phyloP scores from a whole-genome alignment of 2,888 invertebrate genomes.

The Drosophila dives region DNA sequence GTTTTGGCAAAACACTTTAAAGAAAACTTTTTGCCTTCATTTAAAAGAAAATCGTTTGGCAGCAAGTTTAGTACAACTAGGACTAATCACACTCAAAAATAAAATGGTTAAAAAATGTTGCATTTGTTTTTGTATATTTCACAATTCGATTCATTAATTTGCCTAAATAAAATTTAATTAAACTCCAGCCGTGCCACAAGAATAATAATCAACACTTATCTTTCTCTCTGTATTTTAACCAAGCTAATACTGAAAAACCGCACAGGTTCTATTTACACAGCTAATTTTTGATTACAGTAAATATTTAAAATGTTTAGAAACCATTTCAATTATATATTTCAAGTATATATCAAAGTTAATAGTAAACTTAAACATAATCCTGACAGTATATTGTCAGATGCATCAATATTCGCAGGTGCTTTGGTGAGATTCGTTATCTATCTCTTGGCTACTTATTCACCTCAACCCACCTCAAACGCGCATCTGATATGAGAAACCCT shows the following conservation, averaged over 20 bases:
- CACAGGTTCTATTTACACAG: too few relatives aligned
- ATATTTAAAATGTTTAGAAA: too few relatives aligned
- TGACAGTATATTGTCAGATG: background rate
- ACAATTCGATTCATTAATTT: background rate
- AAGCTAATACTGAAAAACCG: too few relatives aligned
- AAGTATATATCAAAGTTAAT: too few relatives aligned
- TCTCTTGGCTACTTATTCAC: background rate
- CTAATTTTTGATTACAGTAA: too few relatives aligned
- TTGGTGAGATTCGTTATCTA: too few relatives aligned
- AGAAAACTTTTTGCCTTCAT: conserved; percentile 22
- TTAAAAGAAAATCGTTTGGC: conserved; percentile 7
- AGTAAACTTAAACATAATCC: too few relatives aligned
- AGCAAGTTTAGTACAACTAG: conserved; percentile 7
- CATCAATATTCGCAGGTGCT: background rate
- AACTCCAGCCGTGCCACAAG: too few relatives aligned
- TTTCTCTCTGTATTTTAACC: too few relatives aligned
- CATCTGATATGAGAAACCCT: background rate
- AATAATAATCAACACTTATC: too few relatives aligned
- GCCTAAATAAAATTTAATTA: background rate
- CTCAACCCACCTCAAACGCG: background rate
- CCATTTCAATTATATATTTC: too few relatives aligned
- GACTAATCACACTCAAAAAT: conserved; percentile 6
- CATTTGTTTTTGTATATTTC: too few relatives aligned
- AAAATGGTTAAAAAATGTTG: background rate
- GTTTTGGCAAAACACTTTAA: conserved; percentile 40